Evolutionary conservation across 2,888 invertebrate species (phyloP), one percentile per base, ranked within the genome.

Genomic region (Acanthoscelides obtectus): DNA sequence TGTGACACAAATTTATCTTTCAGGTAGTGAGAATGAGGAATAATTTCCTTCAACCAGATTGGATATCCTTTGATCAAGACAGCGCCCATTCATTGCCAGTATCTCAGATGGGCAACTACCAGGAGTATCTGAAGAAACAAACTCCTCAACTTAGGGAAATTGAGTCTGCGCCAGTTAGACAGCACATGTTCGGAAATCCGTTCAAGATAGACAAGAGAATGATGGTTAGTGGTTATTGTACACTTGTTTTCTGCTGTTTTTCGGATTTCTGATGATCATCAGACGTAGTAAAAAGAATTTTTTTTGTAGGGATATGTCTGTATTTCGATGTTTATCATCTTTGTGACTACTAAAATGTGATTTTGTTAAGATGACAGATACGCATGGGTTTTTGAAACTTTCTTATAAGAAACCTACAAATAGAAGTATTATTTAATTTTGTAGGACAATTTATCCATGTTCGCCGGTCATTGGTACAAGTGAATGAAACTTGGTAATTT

Each of bases 111-210:
- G 99, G 99, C 80, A 99, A 99, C 88, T 99, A 99, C 86, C 98
- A 99, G 86, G 98, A 99, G 85, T 98, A 99, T 84, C 88, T 99
- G 74, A 98, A 98, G 87, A 91, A 96, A 71, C 94, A 95, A 89
- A 94, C 96, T 71, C 94, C 95, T 67, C 96, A 96, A 70, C 87
- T 99, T 72, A 87, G 98, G 20, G 98, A 98, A 87, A 93, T 99
- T 68, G 99, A 99, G 86, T 94, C 96, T 64, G 93, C 94, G 27
- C 98, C 98, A 3, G 96, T 97, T 67, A 87, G 99, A 19, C 96
- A 98, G 80, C 99, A 99, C 83, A 99, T 98, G 94, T 99, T 99
- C 84, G 99, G 99, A 71, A 99, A 99, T 87, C 99, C 99, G 0
- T 99, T 99, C 87, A 99, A 99, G 87, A 96, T 99, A 82, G 99